These are phyloP conservation scores for Bryconaethiops microstoma DNA, from an alignment of 2,797 vertebrate genomes.

Conservation along the genomic window DNA sequence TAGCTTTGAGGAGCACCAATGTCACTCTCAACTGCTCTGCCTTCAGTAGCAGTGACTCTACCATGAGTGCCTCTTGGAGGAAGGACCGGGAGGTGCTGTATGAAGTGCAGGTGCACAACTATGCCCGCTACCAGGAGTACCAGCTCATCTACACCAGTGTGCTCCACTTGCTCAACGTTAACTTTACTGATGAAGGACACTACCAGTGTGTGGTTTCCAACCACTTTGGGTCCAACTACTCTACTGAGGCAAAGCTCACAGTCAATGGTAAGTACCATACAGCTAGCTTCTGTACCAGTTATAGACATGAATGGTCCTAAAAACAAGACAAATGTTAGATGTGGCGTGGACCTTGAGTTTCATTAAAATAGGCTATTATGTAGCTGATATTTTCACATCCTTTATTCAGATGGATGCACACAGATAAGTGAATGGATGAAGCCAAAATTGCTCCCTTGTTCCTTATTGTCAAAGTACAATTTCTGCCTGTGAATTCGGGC, in stretches of 20 bases:
- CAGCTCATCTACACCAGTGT: conserved; percentile 85
- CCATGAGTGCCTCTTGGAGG: conserved; percentile 97
- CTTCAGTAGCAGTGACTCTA: conserved; percentile 95
- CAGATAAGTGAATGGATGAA: background rate
- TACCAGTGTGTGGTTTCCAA: conserved; percentile 99
- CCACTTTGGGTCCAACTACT: conserved; percentile 96
- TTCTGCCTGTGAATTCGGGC: too few relatives aligned
- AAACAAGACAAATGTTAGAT: background rate
- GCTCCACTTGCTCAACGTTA: conserved; percentile 85
- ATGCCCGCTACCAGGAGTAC: conserved; percentile 86
- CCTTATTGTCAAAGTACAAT: too few relatives aligned
- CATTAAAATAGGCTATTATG: background rate
- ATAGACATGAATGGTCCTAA: background rate
- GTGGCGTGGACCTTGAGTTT: background rate
- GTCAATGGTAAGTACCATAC: conserved; percentile 87
- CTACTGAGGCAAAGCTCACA: conserved; percentile 93
- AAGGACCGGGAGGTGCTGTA: conserved; percentile 93
- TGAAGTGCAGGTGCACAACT: conserved; percentile 92
- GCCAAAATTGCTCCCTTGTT: too few relatives aligned
- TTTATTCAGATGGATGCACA: background rate
- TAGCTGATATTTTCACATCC: background rate
- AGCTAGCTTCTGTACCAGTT: background rate
- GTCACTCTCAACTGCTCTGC: conserved; percentile 95
- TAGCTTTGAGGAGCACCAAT: conserved; percentile 89
- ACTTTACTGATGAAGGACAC: conserved; percentile 90